Evolutionary conservation across 2,797 vertebrate genomes (phyloP).

Genomic region (Coregonus ussuriensis): DNA sequence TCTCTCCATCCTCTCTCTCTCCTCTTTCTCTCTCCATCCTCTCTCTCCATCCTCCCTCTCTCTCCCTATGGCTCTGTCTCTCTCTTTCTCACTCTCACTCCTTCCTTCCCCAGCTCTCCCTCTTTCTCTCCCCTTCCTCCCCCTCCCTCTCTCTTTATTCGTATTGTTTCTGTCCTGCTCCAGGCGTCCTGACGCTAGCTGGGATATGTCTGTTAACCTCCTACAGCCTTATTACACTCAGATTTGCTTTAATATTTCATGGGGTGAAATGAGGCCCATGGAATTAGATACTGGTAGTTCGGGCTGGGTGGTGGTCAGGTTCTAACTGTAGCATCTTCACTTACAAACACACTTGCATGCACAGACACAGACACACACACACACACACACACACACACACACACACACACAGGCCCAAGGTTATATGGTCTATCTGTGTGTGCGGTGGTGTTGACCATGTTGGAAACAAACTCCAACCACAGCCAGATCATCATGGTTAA

Average conservation of each 20-base stretch:
- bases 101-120: not conserved
- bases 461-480: no score
- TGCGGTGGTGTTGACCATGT: no score
- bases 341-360: not conserved
- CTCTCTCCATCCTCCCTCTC: not conserved
- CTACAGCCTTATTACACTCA: conserved; percentile 65
- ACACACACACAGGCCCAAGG: no score
- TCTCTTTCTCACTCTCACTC: conserved; percentile 21
- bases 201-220: conserved; percentile 59
- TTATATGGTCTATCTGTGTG: no score
- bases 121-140: not conserved
- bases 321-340: not conserved
- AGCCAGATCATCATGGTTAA: no score
- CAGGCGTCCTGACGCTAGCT: conserved; percentile 43
- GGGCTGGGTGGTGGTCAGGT: not conserved
- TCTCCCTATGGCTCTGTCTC: conserved; percentile 20
- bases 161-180: conserved; percentile 64
- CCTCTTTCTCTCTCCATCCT: not conserved
- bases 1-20: no score
- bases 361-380: no score
- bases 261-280: conserved; percentile 33
- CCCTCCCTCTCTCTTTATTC: conserved; percentile 13
- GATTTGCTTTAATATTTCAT: conserved; percentile 68
- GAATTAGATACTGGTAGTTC: not conserved
- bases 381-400: no score